phyloP scores from a whole-genome alignment of 2,888 invertebrate genomes.

The Zygaena filipendulae region DNA sequence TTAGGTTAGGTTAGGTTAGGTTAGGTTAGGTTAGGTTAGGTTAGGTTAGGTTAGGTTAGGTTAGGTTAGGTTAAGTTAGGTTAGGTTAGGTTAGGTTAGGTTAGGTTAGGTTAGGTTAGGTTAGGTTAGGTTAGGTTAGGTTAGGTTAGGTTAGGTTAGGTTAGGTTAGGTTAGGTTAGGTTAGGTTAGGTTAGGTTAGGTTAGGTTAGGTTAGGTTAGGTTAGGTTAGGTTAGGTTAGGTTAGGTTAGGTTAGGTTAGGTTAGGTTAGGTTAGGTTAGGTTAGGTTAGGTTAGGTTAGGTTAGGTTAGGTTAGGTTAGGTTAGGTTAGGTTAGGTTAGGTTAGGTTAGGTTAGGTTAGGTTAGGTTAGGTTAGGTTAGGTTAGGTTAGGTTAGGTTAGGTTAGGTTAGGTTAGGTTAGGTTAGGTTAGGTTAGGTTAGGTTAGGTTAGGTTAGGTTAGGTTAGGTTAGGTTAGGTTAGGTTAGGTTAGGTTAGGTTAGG shows the following conservation, averaged over 20 bases:
- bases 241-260: background rate
- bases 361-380: slow-evolving; percentile 7
- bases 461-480: slow-evolving; percentile 4
- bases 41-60: slow-evolving; percentile 12
- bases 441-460: slow-evolving; percentile 12
- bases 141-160: slow-evolving; percentile 14
- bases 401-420: slow-evolving; percentile 7
- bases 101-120: slow-evolving; percentile 10
- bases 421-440: slow-evolving; percentile 9
- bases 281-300: slow-evolving; percentile 4
- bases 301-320: slow-evolving; percentile 4
- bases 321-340: slow-evolving; percentile 3
- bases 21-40: slow-evolving; percentile 12
- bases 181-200: slow-evolving; percentile 13
- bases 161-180: slow-evolving; percentile 11
- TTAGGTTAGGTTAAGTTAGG: slow-evolving; percentile 11
- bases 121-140: slow-evolving; percentile 10
- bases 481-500: slow-evolving; percentile 5
- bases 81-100: slow-evolving; percentile 8
- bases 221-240: slow-evolving; percentile 6
- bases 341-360: slow-evolving; percentile 1
- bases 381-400: slow-evolving; percentile 1
- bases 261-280: slow-evolving; percentile 1
- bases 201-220: slow-evolving; percentile 12
- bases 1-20: slow-evolving; percentile 15